Evolutionary conservation across 2,888 invertebrate species (phyloP), one percentile per base, ranked within the genome.

Genomic region (Philaethria dido): DNA sequence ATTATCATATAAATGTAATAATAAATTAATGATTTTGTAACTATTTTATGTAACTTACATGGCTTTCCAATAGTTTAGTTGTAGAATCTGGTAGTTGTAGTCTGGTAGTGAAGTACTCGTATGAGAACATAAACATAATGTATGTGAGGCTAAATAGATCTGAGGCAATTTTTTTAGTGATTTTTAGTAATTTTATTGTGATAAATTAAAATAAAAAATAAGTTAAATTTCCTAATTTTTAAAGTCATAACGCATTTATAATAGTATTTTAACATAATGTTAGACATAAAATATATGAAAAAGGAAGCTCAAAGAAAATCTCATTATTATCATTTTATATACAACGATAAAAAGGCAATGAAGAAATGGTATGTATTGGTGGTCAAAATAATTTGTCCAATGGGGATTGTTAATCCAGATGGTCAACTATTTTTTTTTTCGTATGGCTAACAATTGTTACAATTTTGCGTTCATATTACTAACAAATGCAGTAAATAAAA

Each of bases 211-310:
- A 5, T 50, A 25, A 50, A n/a, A 33, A 20, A 22, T 20, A 11
- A 22, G 13, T 48, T 5, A 13, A 25, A n/a, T 25, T 5, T 50
- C n/a, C 16, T n/a, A 52, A 18, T 29, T 52, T 29, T 2, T 29
- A 6, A 52, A 0, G 18, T 13, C 52, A 52, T 52, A 16, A 52
- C 29, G 52, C 52, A 52, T 52, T 52, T 52, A 52, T 52, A 52
- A 52, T 52, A 29, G 11, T 29, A 52, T 11, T 16, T 16, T 16
- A 29, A 16, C 9, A 25, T 14, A 8, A 25, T 45, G 6, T 44
- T 16, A 18, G 16, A 0, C 16, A 44, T 44, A 16, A 44, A 44
- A 16, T 44, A n/a, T n/a, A n/a, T n/a, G n/a, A n/a, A n/a, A n/a
- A n/a, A n/a, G n/a, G n/a, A n/a, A n/a, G n/a, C n/a, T n/a, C n/a